Conservation (phyloP, 2,113 vertebrate genomes). For the Melanostigma gelatinosum region DNA sequence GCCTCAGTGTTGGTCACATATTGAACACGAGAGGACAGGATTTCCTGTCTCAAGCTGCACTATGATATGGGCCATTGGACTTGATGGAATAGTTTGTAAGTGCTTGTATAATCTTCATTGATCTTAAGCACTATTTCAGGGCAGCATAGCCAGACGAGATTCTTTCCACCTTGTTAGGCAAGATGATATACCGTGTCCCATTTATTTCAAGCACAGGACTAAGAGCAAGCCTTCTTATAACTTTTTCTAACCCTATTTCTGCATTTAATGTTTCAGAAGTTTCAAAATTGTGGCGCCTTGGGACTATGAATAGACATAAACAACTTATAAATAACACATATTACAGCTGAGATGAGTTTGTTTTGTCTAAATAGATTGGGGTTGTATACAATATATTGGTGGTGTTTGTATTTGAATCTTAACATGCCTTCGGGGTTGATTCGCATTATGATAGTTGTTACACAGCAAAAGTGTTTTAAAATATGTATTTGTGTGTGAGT, state of each 20-base stretch:
- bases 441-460: background rate
- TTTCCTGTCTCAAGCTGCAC: background rate
- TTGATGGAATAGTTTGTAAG: constrained; percentile 17
- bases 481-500: background rate
- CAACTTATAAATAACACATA: background rate
- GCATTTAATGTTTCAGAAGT: background rate
- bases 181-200: background rate
- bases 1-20: background rate
- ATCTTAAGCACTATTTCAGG: constrained; percentile 12
- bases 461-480: background rate
- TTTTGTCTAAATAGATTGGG: background rate
- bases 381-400: background rate
- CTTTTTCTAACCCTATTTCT: background rate
- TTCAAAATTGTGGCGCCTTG: background rate
- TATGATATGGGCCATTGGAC: background rate
- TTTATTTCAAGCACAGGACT: background rate
- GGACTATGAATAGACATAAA: background rate
- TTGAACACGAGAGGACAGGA: background rate
- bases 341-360: background rate
- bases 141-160: background rate
- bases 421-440: background rate
- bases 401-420: background rate
- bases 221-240: background rate
- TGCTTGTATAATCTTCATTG: constrained; percentile 11
- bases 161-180: constrained; percentile 15